Conservation (phyloP, 2,888 invertebrate genomes). For the Trissoscelio sp. region DNA sequence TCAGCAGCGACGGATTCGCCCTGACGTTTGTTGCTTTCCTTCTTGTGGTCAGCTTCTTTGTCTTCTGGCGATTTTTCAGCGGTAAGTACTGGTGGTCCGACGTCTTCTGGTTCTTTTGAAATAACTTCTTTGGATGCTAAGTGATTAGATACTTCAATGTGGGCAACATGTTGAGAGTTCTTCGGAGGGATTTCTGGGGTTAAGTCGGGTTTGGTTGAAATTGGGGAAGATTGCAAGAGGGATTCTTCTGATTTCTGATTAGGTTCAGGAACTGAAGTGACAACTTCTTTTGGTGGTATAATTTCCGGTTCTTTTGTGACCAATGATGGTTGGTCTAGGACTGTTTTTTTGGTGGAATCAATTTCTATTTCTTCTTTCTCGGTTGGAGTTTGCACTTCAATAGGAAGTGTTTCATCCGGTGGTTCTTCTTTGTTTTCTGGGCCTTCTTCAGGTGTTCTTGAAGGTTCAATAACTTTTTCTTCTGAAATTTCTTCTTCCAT, state of each 20-base stretch:
- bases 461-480: neutral
- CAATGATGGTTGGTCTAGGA: neutral
- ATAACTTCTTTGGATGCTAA: slow-evolving; percentile 49
- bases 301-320: neutral
- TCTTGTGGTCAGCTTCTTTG: slow-evolving; percentile 47
- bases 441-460: neutral
- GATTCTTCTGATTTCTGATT: neutral
- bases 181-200: neutral
- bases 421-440: neutral
- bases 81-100: slow-evolving; percentile 14
- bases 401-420: neutral
- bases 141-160: slow-evolving; percentile 10
- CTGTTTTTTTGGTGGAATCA: neutral
- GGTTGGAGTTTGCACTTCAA: neutral
- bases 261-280: neutral
- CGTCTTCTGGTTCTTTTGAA: slow-evolving; percentile 11
- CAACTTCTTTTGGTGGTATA: neutral
- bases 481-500: neutral
- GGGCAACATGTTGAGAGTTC: neutral
- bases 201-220: neutral
- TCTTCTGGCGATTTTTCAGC: slow-evolving; percentile 12
- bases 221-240: neutral
- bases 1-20: slow-evolving; percentile 60
- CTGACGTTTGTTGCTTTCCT: slow-evolving; percentile 50
- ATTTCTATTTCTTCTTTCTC: neutral